Evolutionary conservation across 1,140 invertebrate species (phyloP).

Genomic region (Chlorops oryzae): DNA sequence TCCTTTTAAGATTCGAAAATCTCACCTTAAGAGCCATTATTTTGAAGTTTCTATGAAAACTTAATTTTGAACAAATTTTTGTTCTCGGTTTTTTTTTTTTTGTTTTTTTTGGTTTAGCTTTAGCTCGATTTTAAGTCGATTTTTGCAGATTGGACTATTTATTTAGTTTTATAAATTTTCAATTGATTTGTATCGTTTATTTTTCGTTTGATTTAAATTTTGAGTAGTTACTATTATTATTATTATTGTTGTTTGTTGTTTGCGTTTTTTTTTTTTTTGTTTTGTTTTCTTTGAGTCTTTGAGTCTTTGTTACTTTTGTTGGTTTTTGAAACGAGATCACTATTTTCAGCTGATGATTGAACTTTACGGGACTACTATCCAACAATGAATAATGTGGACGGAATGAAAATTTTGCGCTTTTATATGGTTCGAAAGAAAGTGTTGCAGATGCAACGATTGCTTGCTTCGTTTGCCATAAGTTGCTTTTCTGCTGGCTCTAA

Average conservation of each 20-base stretch:
- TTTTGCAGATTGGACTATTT: not conserved
- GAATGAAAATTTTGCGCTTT: constrained; percentile 37
- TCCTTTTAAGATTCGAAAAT: not conserved
- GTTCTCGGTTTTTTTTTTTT: constrained; percentile 16
- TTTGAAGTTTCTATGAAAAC: constrained; percentile 11
- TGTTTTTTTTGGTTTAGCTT: constrained; percentile 8
- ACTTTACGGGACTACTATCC: constrained; percentile 44
- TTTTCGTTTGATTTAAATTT: not conserved
- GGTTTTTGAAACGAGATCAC: constrained; percentile 14
- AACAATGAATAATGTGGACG: constrained; percentile 46
- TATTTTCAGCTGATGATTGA: constrained; percentile 21
- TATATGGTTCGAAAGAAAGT: constrained; percentile 48
- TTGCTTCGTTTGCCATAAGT: not conserved
- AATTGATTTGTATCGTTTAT: not conserved
- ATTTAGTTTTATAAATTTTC: constrained; percentile 4
- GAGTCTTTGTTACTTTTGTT: too few relatives aligned
- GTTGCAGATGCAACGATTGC: constrained; percentile 17
- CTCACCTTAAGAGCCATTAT: constrained; percentile 47
- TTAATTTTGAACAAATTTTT: too few relatives aligned
- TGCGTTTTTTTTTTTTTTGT: not conserved
- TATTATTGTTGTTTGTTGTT: not conserved
- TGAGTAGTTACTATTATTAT: constrained; percentile 2
- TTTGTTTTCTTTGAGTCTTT: too few relatives aligned
- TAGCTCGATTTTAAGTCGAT: constrained; percentile 5
- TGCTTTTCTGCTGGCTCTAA: not conserved